Evolutionary conservation across 2,797 vertebrate genomes (phyloP).

Genomic region (Esox lucius): DNA sequence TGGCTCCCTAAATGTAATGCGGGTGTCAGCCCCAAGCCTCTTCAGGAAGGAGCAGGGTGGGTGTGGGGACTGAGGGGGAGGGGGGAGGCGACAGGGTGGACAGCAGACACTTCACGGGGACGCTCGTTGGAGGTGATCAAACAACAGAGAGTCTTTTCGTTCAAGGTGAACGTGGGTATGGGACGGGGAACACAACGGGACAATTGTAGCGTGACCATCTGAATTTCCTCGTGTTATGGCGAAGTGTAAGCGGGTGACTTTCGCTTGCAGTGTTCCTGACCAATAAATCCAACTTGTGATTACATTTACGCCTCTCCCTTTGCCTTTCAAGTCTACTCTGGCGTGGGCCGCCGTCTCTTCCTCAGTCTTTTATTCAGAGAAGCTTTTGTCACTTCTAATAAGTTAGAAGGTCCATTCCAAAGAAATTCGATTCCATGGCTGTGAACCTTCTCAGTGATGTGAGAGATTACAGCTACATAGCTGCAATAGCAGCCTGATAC

Average conservation of each 20-base stretch:
- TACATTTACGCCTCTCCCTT: neutral
- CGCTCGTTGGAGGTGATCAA: too few relatives aligned
- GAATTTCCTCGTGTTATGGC: too few relatives aligned
- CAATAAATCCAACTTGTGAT: neutral
- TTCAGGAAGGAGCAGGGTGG: neutral
- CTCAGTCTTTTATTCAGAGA: neutral
- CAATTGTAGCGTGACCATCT: too few relatives aligned
- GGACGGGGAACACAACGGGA: too few relatives aligned
- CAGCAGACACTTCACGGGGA: neutral
- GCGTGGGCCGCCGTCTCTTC: neutral
- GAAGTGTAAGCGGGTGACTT: neutral
- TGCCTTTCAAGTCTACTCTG: neutral
- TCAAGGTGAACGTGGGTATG: too few relatives aligned
- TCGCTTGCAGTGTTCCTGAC: neutral
- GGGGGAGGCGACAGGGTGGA: neutral
- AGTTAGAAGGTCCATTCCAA: neutral
- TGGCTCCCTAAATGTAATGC: neutral
- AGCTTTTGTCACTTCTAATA: neutral
- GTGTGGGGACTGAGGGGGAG: neutral
- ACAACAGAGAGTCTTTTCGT: too few relatives aligned
- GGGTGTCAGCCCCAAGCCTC: neutral
- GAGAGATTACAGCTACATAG: neutral
- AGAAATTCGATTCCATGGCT: neutral
- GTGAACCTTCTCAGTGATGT: neutral
- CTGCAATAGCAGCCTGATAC: neutral